Evolutionary conservation across 2,888 invertebrate genomes (phyloP).

Genomic region (Pheosia gnoma): DNA sequence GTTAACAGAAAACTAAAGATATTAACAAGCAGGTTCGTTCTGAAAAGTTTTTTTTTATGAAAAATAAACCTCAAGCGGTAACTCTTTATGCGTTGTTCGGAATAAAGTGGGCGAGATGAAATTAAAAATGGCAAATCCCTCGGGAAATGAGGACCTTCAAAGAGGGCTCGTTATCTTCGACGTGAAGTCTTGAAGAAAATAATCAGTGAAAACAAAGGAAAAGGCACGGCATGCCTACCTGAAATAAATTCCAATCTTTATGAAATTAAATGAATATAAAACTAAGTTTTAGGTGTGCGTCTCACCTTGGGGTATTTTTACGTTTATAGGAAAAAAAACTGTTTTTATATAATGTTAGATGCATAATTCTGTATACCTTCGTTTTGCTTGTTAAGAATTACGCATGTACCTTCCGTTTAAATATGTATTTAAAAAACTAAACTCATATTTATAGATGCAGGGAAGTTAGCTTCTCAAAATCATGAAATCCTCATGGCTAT

Average conservation of each 20-base stretch:
- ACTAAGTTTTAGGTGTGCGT: neutral
- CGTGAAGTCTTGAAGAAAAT: slow-evolving; percentile 56
- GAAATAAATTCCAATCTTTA: slow-evolving; percentile 48
- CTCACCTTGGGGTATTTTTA: neutral
- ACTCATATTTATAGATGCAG: too few relatives aligned
- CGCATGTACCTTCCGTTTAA: too few relatives aligned
- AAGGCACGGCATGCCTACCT: slow-evolving; percentile 37
- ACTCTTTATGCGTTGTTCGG: neutral
- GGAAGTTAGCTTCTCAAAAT: too few relatives aligned
- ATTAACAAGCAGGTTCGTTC: neutral
- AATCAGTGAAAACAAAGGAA: slow-evolving; percentile 64
- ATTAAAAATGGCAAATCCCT: slow-evolving; percentile 3
- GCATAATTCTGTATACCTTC: too few relatives aligned
- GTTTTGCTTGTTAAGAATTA: too few relatives aligned
- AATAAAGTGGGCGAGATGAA: neutral
- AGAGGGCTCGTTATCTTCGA: slow-evolving; percentile 67
- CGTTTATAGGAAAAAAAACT: neutral
- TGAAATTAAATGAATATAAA: slow-evolving; percentile 13
- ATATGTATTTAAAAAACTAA: too few relatives aligned
- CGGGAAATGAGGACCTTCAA: slow-evolving; percentile 63
- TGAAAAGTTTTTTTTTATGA: neutral
- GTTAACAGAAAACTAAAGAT: neutral
- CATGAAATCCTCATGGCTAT: too few relatives aligned
- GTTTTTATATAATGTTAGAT: neutral
- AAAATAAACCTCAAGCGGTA: neutral